Conservation (phyloP, 2,888 invertebrate genomes). For the Ditylenchus weischeri region DNA sequence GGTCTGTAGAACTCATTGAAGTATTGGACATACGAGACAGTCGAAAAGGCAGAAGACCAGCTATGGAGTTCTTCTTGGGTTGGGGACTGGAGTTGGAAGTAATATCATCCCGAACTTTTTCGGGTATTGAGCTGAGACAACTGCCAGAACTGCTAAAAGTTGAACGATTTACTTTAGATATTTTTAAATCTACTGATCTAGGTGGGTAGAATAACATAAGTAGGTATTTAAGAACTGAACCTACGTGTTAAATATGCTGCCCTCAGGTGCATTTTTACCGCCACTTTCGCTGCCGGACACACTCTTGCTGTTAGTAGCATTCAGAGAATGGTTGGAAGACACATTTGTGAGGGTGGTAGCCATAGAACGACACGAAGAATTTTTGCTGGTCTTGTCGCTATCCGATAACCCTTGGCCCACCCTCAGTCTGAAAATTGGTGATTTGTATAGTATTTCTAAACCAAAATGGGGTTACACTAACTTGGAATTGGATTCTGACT, state of each 20-base stretch:
- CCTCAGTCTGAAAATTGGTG: not conserved
- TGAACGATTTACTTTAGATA: too few species aligned
- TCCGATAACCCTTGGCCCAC: too few species aligned
- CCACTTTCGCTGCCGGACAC: too few species aligned
- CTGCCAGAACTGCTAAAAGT: too few species aligned
- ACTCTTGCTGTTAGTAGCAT: too few species aligned
- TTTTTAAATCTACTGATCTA: too few species aligned
- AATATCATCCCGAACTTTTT: not conserved
- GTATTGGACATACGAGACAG: slow-evolving; percentile 13
- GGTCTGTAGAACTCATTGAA: slow-evolving; percentile 12
- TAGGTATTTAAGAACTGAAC: too few species aligned
- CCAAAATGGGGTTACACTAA: not conserved
- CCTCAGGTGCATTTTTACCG: too few species aligned
- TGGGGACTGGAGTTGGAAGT: not conserved
- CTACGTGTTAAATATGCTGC: too few species aligned
- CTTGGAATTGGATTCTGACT: slow-evolving; percentile 15
- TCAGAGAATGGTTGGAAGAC: not conserved
- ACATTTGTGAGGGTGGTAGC: not conserved
- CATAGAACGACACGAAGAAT: not conserved
- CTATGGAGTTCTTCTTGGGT: slow-evolving; percentile 22
- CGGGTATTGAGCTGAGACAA: slow-evolving; percentile 2
- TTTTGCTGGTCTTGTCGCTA: not conserved
- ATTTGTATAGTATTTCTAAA: not conserved
- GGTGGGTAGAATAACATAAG: too few species aligned
- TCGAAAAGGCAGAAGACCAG: slow-evolving; percentile 18